Evolutionary conservation across 2,113 vertebrate genomes (phyloP).

Genomic region (Penelope pileata): DNA sequence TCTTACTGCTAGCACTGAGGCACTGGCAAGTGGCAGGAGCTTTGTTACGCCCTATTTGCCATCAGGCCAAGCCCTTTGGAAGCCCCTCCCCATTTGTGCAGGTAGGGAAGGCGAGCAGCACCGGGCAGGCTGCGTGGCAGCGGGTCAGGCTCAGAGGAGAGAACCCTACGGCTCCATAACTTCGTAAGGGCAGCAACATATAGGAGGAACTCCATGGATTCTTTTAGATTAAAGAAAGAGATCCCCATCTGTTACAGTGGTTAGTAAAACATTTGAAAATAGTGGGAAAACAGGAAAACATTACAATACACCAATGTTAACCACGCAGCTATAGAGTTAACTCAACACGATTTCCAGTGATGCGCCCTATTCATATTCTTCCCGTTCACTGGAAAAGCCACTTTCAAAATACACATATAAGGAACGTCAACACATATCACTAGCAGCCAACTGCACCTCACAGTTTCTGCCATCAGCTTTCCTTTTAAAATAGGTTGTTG

Average conservation of each 20-base stretch:
- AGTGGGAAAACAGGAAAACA: neutral
- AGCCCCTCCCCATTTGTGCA: neutral
- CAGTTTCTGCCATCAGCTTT: neutral
- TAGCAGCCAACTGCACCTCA: neutral
- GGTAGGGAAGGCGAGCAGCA: accelerated
- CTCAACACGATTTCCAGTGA: neutral
- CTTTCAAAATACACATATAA: neutral
- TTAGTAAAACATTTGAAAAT: neutral
- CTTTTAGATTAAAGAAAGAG: neutral
- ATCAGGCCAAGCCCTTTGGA: neutral
- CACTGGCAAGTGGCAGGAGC: neutral
- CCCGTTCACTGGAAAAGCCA: neutral
- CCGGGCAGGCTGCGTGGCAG: neutral
- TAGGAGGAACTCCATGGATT: neutral
- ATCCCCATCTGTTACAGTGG: neutral
- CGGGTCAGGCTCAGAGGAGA: accelerated
- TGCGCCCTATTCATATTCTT: neutral
- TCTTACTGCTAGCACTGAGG: neutral
- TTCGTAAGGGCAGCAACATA: neutral
- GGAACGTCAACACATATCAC: neutral
- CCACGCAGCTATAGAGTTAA: neutral
- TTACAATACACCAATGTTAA: neutral
- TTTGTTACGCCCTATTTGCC: neutral
- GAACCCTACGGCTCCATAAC: neutral
- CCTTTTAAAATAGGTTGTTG: neutral